These are phyloP conservation scores for Lasius fuliginosus DNA, from an alignment of 2,888 invertebrate genomes.

Conservation along the genomic window DNA sequence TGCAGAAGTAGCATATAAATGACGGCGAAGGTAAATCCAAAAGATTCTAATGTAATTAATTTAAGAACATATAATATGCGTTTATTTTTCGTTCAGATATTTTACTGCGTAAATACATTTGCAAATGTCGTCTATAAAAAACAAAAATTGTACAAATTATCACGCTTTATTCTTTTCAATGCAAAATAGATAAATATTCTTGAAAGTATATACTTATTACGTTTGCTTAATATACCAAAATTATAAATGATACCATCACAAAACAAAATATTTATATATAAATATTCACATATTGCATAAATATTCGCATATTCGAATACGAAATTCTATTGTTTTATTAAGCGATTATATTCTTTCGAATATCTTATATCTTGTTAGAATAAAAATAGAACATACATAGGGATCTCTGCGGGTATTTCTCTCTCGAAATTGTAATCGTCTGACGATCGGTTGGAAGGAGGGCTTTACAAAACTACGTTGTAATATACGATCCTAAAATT, in stretches of 20 bases:
- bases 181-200: neutral
- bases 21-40: slow-evolving; percentile 7
- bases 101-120: neutral
- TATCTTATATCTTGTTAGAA: slow-evolving; percentile 65
- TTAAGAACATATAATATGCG: neutral
- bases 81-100: neutral
- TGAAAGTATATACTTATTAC: neutral
- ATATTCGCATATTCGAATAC: neutral
- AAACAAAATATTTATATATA: neutral
- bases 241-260: neutral
- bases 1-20: slow-evolving; percentile 9
- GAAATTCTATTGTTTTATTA: neutral
- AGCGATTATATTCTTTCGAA: neutral
- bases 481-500: slow-evolving; percentile 75
- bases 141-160: neutral
- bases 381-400: slow-evolving; percentile 69
- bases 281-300: neutral
- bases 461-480: slow-evolving; percentile 68
- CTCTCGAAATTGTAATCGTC: slow-evolving; percentile 33
- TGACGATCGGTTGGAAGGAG: slow-evolving; percentile 56
- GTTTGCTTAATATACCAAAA: neutral
- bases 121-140: neutral
- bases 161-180: neutral
- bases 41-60: slow-evolving; percentile 28
- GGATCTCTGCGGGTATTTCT: slow-evolving; percentile 39